A percentile compares a stretch with the other conserved stretches of the same genome.
These are phyloP conservation scores for Albula glossodonta DNA, from an alignment of 2,113 vertebrate genomes.

Conservation along the genomic window DNA sequence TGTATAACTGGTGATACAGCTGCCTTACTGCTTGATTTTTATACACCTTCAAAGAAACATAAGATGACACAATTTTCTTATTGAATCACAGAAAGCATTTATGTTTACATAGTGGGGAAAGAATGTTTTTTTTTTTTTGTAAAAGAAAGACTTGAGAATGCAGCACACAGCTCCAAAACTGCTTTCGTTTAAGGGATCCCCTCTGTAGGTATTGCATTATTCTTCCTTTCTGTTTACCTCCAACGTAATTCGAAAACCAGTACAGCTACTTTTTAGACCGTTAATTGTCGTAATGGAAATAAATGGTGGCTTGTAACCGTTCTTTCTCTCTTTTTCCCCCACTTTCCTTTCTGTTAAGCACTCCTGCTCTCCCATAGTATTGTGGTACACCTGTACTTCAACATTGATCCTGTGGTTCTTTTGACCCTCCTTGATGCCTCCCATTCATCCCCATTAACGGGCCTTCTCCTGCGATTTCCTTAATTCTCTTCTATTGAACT, in stretches of 20 bases:
- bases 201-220: slow-evolving; percentile 52
- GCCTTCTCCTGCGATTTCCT: slow-evolving; percentile 59
- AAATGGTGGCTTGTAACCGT: slow-evolving; percentile 57
- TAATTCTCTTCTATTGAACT: slow-evolving; percentile 74
- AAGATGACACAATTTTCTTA: no score
- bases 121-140: neutral
- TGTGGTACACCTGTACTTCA: slow-evolving; percentile 67
- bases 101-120: neutral
- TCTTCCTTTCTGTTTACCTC: slow-evolving; percentile 57
- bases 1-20: no score
- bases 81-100: neutral
- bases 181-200: slow-evolving; percentile 49
- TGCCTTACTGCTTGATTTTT: no score
- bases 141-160: neutral
- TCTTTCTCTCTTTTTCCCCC: slow-evolving; percentile 13
- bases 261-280: slow-evolving; percentile 49
- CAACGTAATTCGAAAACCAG: slow-evolving; percentile 61
- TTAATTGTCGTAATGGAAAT: slow-evolving; percentile 74
- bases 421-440: slow-evolving; percentile 71
- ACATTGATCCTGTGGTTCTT: slow-evolving; percentile 72
- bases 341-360: neutral
- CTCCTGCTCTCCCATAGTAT: slow-evolving; percentile 21
- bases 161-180: slow-evolving; percentile 1
- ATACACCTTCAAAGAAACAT: neutral
- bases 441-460: slow-evolving; percentile 79